Evolutionary conservation across 35 echinoderm and acorn worm genomes (phyloP).

Genomic region (Stichopus chloronotus): DNA sequence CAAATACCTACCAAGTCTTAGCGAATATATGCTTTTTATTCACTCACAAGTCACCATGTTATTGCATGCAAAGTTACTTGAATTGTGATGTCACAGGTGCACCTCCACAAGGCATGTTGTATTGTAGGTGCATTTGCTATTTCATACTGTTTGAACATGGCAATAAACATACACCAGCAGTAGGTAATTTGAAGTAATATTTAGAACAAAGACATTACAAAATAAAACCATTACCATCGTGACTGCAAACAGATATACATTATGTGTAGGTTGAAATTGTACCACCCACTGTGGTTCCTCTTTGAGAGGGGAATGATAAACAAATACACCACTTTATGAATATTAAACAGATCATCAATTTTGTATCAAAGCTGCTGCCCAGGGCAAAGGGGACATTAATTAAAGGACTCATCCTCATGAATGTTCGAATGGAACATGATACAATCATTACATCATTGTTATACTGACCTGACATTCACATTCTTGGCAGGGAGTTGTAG

Average conservation of each 20-base stretch:
- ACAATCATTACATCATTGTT: neutral
- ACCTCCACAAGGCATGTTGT: too few relatives aligned
- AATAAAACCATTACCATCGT: too few relatives aligned
- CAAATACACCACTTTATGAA: constrained; percentile 48
- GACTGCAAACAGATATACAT: too few relatives aligned
- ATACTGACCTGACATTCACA: constrained; percentile 82
- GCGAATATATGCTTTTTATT: neutral
- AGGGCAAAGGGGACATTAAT: neutral
- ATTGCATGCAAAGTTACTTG: constrained; percentile 9
- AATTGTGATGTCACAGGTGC: too few relatives aligned
- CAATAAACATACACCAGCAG: too few relatives aligned
- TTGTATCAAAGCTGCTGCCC: too few relatives aligned
- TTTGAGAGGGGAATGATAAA: neutral
- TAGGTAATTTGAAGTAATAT: too few relatives aligned
- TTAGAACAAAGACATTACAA: too few relatives aligned
- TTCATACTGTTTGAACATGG: too few relatives aligned
- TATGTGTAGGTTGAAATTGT: too few relatives aligned
- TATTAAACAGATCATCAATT: constrained; percentile 48
- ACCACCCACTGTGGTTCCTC: too few relatives aligned
- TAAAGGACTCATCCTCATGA: neutral
- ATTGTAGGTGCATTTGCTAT: too few relatives aligned
- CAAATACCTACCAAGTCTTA: neutral
- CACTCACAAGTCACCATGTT: neutral
- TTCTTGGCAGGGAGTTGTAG: constrained; percentile 74
- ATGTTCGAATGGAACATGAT: neutral